Evolutionary conservation across 2,113 vertebrate genomes (phyloP).

Genomic region (Limnothrissa miodon): DNA sequence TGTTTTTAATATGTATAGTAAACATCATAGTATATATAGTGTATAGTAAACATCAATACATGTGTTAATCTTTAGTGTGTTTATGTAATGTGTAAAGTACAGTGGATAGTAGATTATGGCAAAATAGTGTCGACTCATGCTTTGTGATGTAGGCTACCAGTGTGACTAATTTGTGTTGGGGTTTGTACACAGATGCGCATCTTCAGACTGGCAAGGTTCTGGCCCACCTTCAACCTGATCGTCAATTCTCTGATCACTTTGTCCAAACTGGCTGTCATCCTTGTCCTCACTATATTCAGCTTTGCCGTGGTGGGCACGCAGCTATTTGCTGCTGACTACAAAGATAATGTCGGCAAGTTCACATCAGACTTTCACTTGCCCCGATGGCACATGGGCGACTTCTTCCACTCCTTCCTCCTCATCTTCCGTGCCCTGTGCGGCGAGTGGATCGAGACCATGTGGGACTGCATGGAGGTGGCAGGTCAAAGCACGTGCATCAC

Average conservation of each 20-base stretch:
- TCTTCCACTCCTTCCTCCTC: conserved; percentile 96
- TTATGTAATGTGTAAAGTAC: no score
- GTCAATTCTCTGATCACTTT: conserved; percentile 90
- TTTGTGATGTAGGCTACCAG: no score
- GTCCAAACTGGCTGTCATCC: conserved; percentile 89
- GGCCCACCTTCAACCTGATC: conserved; percentile 95
- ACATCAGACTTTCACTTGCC: conserved; percentile 77
- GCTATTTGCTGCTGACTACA: conserved; percentile 92
- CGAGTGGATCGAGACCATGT: conserved; percentile 99
- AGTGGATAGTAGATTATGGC: no score
- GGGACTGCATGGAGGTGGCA: conserved; percentile 97
- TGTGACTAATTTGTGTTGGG: background rate
- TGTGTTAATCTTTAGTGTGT: no score
- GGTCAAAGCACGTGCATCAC: conserved; percentile 87
- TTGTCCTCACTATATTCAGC: conserved; percentile 96
- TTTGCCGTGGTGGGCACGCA: conserved; percentile 97
- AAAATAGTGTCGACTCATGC: no score
- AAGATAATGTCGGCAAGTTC: conserved; percentile 92
- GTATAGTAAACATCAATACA: no score
- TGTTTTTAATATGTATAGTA: no score
- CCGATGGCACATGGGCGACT: conserved; percentile 95
- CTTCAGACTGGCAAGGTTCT: conserved; percentile 95
- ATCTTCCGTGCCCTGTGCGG: conserved; percentile 93
- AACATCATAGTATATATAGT: no score
- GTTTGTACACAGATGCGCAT: conserved; percentile 80